These are phyloP conservation scores for Diachasma alloeum DNA, from an alignment of 1,140 invertebrate genomes.

Conservation along the genomic window DNA sequence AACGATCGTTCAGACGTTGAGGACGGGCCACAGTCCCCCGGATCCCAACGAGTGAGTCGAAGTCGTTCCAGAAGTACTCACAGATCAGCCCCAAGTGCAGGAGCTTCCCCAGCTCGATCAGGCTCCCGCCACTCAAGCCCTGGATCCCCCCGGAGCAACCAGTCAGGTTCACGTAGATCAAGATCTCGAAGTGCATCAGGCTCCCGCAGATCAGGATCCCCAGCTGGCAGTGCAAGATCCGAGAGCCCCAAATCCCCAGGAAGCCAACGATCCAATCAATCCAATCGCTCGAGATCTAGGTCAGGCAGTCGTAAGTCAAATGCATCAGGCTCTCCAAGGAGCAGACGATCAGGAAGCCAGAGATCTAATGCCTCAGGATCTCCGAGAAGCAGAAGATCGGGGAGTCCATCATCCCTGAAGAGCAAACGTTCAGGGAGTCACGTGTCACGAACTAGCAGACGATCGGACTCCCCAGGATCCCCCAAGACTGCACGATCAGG, in stretches of 20 bases:
- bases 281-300: not conserved
- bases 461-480: conserved; percentile 67
- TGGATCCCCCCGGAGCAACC: conserved; percentile 46
- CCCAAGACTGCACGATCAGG: conserved; percentile 39
- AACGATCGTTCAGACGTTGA: conserved; percentile 50
- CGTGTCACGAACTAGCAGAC: conserved; percentile 50
- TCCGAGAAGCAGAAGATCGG: conserved; percentile 36
- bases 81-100: conserved; percentile 45
- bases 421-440: conserved; percentile 40
- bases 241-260: conserved; percentile 42
- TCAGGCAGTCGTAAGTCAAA: not conserved
- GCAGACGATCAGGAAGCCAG: conserved; percentile 33
- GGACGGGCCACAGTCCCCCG: conserved; percentile 43
- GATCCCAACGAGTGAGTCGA: conserved; percentile 50
- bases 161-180: conserved; percentile 49
- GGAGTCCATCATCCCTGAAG: conserved; percentile 26
- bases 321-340: conserved; percentile 15
- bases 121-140: conserved; percentile 47
- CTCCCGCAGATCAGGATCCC: conserved; percentile 11
- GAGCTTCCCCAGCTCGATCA: conserved; percentile 50
- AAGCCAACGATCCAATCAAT: conserved; percentile 27
- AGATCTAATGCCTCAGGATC: conserved; percentile 50
- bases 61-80: conserved; percentile 43
- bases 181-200: conserved; percentile 30
- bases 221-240: conserved; percentile 41